Evolutionary conservation across 2,888 invertebrate species (phyloP).

Genomic region (Alloplasta piceator): DNA sequence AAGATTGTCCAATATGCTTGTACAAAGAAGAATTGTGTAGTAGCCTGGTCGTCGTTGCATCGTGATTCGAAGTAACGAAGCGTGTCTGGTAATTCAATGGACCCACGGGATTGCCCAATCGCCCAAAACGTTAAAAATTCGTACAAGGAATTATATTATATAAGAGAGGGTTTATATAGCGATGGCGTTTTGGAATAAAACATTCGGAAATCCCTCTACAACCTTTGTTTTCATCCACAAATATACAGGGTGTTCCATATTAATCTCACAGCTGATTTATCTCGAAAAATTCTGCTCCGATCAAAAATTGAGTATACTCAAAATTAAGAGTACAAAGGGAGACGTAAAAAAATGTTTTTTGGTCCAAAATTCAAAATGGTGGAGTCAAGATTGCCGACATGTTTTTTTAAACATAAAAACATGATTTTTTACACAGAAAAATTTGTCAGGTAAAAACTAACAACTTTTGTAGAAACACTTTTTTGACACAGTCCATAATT

Average conservation of each 20-base stretch:
- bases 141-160: conserved; percentile 42
- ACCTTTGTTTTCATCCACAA: background rate
- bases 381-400: no score
- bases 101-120: conserved; percentile 37
- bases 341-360: no score
- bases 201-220: conserved; percentile 14
- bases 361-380: no score
- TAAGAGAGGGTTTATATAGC: background rate
- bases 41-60: background rate
- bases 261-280: no score
- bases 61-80: conserved; percentile 47
- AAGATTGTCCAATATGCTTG: conserved; percentile 7
- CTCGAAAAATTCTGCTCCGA: no score
- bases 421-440: no score
- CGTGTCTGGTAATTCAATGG: conserved; percentile 43
- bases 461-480: no score
- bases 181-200: conserved; percentile 22
- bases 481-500: no score
- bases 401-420: no score
- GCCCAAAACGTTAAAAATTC: conserved; percentile 36
- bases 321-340: background rate
- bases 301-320: no score
- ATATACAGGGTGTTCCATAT: background rate
- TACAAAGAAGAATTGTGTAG: background rate
- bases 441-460: no score